phyloP scores from a whole-genome alignment of 2,797 vertebrate species.

The Characodon lateralis region DNA sequence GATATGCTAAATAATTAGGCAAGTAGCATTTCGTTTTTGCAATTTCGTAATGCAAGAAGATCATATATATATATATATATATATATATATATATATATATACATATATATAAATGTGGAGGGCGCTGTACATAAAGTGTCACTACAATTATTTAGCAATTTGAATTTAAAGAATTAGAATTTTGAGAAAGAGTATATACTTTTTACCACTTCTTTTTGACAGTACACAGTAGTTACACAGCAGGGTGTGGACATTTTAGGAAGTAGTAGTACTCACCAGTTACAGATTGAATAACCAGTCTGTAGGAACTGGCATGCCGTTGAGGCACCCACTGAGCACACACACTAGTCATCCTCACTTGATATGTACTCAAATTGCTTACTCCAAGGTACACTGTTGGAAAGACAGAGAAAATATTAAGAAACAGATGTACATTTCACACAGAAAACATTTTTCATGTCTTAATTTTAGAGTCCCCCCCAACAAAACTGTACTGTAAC shows the following conservation, averaged over 20 bases:
- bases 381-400: constrained; percentile 87
- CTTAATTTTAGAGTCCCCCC: background rate
- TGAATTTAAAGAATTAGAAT: no score
- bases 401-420: background rate
- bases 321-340: constrained; percentile 92
- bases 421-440: background rate
- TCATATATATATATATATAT: no score
- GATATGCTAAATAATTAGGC: no score
- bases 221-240: background rate
- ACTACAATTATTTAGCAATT: no score
- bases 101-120: no score
- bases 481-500: background rate
- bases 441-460: background rate
- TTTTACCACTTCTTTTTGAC: background rate
- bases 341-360: constrained; percentile 84
- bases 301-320: constrained; percentile 87
- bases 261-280: constrained; percentile 79
- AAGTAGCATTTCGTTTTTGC: no score
- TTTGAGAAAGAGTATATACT: no score
- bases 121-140: no score
- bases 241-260: no score
- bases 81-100: no score
- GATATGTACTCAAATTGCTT: constrained; percentile 82
- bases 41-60: no score
- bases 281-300: constrained; percentile 83